A percentile compares a stretch with the other conserved stretches of the same genome.
phyloP scores from a whole-genome alignment of 2,113 vertebrate genomes.

The Chlamydotis undulata region DNA sequence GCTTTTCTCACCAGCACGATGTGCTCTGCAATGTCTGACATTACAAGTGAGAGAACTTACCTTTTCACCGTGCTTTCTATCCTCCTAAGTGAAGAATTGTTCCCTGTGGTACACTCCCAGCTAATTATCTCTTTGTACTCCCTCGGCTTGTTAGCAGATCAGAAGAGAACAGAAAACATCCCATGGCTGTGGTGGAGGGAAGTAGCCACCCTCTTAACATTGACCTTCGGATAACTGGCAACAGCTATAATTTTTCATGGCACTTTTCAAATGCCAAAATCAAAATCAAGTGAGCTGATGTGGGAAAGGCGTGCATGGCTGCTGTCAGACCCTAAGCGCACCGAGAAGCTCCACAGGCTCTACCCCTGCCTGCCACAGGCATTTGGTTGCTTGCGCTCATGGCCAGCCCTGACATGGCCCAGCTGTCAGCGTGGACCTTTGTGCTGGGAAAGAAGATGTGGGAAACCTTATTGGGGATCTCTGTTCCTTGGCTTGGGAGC shows the following conservation, averaged over 20 bases:
- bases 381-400: not conserved
- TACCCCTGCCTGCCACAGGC: not conserved
- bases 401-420: not conserved
- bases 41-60: not conserved
- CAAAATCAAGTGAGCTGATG: not conserved
- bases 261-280: not conserved
- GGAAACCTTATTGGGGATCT: not conserved
- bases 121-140: not conserved
- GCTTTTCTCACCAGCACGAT: not conserved
- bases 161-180: not conserved
- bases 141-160: not conserved
- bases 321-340: not conserved
- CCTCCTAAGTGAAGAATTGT: not conserved
- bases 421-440: not conserved
- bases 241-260: not conserved
- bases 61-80: not conserved
- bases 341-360: not conserved
- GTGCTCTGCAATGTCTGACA: not conserved
- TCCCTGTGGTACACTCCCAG: not conserved
- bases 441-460: not conserved
- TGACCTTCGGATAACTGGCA: not conserved
- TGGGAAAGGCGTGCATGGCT: not conserved
- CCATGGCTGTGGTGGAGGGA: not conserved
- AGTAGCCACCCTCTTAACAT: not conserved
- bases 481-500: not conserved